Conservation (phyloP, 2,113 vertebrate genomes). For the Hystrix brachyura region DNA sequence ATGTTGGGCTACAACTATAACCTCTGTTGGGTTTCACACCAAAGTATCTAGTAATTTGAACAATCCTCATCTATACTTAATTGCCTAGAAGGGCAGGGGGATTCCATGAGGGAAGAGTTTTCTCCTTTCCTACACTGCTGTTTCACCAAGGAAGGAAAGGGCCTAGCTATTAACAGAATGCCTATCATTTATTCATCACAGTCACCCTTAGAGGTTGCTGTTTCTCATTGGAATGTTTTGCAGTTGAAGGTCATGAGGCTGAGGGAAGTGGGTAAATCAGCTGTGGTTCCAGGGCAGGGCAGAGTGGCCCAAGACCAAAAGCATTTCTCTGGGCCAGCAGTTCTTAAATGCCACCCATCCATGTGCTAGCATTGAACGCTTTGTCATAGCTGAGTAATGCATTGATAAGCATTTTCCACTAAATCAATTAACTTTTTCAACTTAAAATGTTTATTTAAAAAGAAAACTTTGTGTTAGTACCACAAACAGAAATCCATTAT, state of each 20-base stretch:
- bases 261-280: neutral
- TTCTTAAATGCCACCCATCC: neutral
- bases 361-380: neutral
- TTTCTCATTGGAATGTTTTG: conserved; percentile 29
- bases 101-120: neutral
- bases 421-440: neutral
- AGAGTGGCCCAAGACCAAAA: neutral
- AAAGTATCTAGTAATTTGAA: neutral
- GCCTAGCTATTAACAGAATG: neutral
- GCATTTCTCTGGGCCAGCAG: neutral
- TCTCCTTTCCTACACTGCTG: neutral
- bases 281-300: neutral
- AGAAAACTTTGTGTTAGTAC: neutral
- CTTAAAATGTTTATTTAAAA: conserved; percentile 36
- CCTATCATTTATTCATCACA: neutral
- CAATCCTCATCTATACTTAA: neutral
- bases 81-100: neutral
- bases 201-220: neutral
- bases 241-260: neutral
- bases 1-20: neutral
- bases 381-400: neutral
- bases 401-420: neutral
- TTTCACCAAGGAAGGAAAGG: neutral
- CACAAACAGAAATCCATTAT: neutral
- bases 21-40: neutral